Percentiles rank a stretch among this genome's conserved stretches.
Conservation (phyloP, 2,797 vertebrate genomes). For the Columba guinea region DNA sequence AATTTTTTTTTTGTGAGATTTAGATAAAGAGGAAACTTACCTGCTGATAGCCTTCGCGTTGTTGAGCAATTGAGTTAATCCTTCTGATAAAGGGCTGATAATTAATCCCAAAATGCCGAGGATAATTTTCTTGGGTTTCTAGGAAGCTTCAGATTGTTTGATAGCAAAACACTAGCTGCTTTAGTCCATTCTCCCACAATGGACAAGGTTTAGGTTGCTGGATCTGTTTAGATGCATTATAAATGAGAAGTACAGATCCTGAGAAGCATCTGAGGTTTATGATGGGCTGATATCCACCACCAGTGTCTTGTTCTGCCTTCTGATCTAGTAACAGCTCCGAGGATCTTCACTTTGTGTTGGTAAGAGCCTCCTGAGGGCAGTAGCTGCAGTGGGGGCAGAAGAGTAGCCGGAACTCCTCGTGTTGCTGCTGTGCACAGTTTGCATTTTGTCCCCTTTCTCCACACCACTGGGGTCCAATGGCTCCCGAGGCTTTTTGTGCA, state of each 20-base stretch:
- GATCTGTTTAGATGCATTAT: not conserved
- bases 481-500: not conserved
- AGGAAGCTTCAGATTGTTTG: not conserved
- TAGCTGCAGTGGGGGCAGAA: not conserved
- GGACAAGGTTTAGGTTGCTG: not conserved
- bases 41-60: not conserved
- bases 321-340: not conserved
- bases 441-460: not conserved
- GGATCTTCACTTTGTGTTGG: not conserved
- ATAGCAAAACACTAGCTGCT: not conserved
- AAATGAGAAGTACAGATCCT: not conserved
- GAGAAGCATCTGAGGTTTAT: not conserved
- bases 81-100: not conserved
- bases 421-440: not conserved
- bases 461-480: not conserved
- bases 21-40: not conserved
- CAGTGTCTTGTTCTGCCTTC: not conserved
- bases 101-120: not conserved
- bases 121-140: not conserved
- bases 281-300: accelerated
- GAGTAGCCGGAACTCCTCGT: not conserved
- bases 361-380: not conserved
- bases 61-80: not conserved
- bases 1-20: not conserved
- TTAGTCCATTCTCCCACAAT: not conserved